Conservation (phyloP, 2,113 vertebrate genomes). For the Oryzias woworae region DNA sequence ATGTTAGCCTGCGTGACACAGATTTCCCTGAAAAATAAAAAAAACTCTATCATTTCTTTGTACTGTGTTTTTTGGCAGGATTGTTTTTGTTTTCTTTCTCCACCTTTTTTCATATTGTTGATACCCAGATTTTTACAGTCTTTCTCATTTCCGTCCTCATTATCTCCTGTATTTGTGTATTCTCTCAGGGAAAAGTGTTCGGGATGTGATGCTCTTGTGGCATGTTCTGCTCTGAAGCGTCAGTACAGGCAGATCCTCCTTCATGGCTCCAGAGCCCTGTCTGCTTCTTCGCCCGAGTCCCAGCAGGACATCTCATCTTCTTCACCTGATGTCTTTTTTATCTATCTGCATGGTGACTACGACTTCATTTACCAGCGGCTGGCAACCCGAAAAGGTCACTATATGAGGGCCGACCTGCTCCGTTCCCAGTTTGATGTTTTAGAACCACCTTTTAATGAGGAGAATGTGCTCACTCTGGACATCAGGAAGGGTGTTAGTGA, state of each 20-base stretch:
- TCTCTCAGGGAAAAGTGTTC: conserved; percentile 71
- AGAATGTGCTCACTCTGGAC: conserved; percentile 80
- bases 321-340: conserved; percentile 77
- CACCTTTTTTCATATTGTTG: no score
- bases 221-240: conserved; percentile 88
- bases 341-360: conserved; percentile 80
- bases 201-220: conserved; percentile 75
- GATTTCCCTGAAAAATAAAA: no score
- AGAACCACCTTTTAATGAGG: conserved; percentile 79
- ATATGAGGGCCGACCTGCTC: conserved; percentile 83
- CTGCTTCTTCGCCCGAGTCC: background rate
- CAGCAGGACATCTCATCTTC: conserved; percentile 21
- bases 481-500: conserved; percentile 75
- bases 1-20: no score
- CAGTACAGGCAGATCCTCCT: conserved; percentile 81
- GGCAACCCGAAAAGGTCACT: conserved; percentile 81
- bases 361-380: conserved; percentile 80
- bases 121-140: no score
- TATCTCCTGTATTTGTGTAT: conserved; percentile 1
- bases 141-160: background rate
- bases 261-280: conserved; percentile 59
- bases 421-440: conserved; percentile 85
- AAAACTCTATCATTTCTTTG: no score
- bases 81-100: no score
- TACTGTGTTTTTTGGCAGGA: no score